These are phyloP conservation scores for Hemicordylus capensis DNA, from an alignment of 2,113 vertebrate genomes.

Conservation along the genomic window DNA sequence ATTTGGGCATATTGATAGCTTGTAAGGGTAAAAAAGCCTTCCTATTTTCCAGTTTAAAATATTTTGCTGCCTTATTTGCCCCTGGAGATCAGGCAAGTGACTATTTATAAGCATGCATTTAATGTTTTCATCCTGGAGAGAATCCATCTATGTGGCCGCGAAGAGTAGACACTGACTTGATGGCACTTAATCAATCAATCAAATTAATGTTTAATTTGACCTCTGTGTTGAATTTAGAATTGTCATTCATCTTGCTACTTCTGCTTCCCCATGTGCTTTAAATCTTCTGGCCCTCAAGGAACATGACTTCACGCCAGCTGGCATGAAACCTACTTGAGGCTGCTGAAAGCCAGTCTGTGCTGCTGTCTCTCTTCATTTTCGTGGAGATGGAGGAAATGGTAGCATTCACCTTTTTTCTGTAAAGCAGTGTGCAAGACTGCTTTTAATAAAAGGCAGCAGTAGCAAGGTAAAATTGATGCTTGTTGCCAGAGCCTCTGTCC, in stretches of 20 bases:
- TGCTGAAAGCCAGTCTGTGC: conserved; percentile 8
- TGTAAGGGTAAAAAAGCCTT: not conserved
- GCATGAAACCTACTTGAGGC: not conserved
- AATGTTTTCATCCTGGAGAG: too few relatives aligned
- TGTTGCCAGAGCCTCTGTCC: not conserved
- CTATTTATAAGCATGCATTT: not conserved
- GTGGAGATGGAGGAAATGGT: not conserved
- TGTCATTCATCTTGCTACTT: not conserved
- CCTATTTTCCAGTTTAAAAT: not conserved
- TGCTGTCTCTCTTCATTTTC: not conserved
- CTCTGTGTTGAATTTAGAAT: not conserved
- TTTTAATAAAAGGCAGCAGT: not conserved
- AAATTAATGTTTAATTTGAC: too few relatives aligned
- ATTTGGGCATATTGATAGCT: not conserved
- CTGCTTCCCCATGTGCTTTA: not conserved
- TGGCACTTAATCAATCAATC: too few relatives aligned
- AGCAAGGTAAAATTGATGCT: not conserved
- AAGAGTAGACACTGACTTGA: too few relatives aligned
- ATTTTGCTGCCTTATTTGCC: not conserved
- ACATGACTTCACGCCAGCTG: conserved; percentile 3
- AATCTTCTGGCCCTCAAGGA: not conserved
- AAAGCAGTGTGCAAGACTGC: not conserved
- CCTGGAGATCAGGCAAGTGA: not conserved
- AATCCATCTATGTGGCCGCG: too few relatives aligned
- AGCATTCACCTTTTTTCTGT: too few relatives aligned